Base-by-base conservation (phyloP, 2,888 invertebrate species). In the Synanthedon myopaeformis region DNA sequence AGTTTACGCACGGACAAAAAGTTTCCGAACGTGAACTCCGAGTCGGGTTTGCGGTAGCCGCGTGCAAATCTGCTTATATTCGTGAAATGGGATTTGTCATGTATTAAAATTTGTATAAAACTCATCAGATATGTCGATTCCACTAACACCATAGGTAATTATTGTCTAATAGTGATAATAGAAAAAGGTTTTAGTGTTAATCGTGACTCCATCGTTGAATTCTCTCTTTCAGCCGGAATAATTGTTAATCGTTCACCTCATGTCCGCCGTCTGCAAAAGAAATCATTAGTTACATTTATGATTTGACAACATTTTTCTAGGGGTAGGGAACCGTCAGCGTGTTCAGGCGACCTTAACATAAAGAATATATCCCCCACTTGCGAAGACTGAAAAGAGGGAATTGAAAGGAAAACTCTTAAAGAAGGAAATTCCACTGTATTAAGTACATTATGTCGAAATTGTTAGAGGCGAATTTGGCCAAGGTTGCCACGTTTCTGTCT, bases 41-140 rank as follows among this genome's bases (percentile, higher is more conserved):
- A 68, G 57, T 64, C 69, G 65, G 63, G 74, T 62, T 70, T 62
- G 73, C 73, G 78, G 59, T 85, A 58, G 70, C 79, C 81, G 66
- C 61, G 60, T 66, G 73, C 59, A 81, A 76, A 53, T 59, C 74
- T 70, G 67, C 70, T 63, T 68, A 28, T 10, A 35, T 35, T 35
- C 35, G 35, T 10, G 8, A 35, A 35, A 35, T 10, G 10, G 35
- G 10, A 10, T 35, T 35, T 35, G 35, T 35, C 3, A 10, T 35
- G 10, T 35, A 35, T 35, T 10, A 35, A 35, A 23, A 35, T 8
- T 8, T 35, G 28, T 35, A 35, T 35, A 8, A 35, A 35, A 35
- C 35, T n/a, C 45, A 45, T n/a, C 13, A 45, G 12, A 45, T n/a
- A n/a, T 14, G 45, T 13, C 14, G 45, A 13, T 14, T 3, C n/a